phyloP scores from a whole-genome alignment of 2,797 vertebrate genomes.

The Anguilla marmorata region DNA sequence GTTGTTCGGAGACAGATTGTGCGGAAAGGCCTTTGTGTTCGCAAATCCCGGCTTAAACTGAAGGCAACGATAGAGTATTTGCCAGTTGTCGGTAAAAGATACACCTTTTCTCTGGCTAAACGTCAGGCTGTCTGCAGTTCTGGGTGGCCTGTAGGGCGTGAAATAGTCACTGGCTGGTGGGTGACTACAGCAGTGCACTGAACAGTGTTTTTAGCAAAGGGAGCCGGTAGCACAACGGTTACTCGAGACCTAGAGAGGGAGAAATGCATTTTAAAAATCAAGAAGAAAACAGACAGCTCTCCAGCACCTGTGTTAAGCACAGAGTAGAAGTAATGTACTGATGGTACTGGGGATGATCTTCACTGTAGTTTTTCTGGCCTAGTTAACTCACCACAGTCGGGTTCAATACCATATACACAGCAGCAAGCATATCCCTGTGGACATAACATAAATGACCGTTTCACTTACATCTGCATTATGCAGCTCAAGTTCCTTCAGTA shows the following conservation, averaged over 20 bases:
- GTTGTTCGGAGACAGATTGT: not conserved
- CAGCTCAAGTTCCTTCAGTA: slow-evolving; percentile 82
- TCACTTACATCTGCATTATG: slow-evolving; percentile 87
- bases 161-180: not conserved
- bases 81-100: no score
- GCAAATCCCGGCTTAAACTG: not conserved
- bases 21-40: not conserved
- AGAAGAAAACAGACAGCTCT: not conserved
- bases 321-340: not conserved
- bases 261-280: not conserved
- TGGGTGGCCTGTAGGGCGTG: not conserved
- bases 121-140: not conserved
- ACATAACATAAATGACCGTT: not conserved
- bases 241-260: not conserved
- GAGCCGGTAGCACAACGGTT: not conserved
- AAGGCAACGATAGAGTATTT: no score
- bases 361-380: not conserved
- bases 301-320: not conserved
- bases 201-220: not conserved
- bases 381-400: not conserved
- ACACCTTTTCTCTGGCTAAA: not conserved
- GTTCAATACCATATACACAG: not conserved
- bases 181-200: not conserved
- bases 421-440: not conserved
- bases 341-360: not conserved